A percentile compares a stretch with the other conserved stretches of the same genome.
phyloP scores from a whole-genome alignment of 2,888 invertebrate species.

The Priapulus caudatus region DNA sequence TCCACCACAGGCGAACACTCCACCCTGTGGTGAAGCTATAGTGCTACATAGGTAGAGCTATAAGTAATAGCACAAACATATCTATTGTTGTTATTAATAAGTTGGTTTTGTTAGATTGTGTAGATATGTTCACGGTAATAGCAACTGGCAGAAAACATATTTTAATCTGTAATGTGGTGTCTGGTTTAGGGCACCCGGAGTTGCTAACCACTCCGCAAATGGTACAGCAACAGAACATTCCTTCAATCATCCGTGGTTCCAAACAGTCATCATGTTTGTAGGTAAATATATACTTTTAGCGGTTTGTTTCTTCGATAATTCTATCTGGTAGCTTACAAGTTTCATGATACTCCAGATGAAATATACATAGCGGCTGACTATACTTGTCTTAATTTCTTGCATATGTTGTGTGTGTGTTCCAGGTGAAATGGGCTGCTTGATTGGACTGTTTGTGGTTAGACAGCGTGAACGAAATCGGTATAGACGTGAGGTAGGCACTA shows the following conservation, averaged over 20 bases:
- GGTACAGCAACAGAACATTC: constrained; percentile 24
- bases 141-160: neutral
- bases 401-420: no score
- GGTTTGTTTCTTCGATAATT: no score
- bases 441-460: constrained; percentile 27
- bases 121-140: neutral
- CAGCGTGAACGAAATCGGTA: constrained; percentile 27
- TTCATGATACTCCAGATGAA: no score
- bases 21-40: no score
- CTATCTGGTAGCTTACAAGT: no score
- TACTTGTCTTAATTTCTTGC: no score
- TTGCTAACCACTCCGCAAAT: constrained; percentile 23
- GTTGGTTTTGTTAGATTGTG: neutral
- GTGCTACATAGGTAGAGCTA: no score
- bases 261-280: constrained; percentile 34
- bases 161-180: neutral
- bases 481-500: constrained; percentile 4
- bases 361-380: no score
- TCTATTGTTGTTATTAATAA: no score
- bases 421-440: constrained; percentile 28
- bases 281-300: constrained; percentile 14
- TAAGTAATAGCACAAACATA: no score
- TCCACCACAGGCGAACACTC: no score
- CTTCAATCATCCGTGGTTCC: constrained; percentile 34
- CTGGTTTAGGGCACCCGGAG: constrained; percentile 25